A percentile compares a stretch with the other conserved stretches of the same genome.
Conservation (phyloP, 2,888 invertebrate species). For the Scrobipalpa costella region DNA sequence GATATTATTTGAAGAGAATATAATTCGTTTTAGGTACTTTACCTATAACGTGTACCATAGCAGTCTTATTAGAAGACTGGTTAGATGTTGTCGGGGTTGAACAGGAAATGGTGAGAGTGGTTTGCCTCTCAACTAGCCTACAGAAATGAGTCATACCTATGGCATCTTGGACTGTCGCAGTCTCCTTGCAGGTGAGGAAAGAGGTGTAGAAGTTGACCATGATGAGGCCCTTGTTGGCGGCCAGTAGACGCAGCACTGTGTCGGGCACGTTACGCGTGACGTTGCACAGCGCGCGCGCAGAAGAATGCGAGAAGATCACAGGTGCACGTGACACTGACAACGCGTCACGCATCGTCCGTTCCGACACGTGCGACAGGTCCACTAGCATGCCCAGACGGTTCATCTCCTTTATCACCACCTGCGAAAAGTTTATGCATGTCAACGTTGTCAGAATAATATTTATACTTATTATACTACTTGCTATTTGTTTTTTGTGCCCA, state of each 20-base stretch:
- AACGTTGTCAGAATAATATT: no score
- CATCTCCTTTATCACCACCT: slow-evolving; percentile 92
- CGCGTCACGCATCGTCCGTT: slow-evolving; percentile 90
- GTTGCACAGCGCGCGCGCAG: slow-evolving; percentile 89
- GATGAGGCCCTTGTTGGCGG: slow-evolving; percentile 89
- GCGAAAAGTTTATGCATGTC: slow-evolving; percentile 32
- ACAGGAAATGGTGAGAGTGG: no score
- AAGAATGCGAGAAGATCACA: slow-evolving; percentile 93
- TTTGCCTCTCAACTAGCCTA: no score
- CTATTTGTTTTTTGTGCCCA: no score
- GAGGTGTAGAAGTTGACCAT: slow-evolving; percentile 94
- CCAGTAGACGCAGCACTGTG: slow-evolving; percentile 85
- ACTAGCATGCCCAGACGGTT: slow-evolving; percentile 94
- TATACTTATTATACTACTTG: no score
- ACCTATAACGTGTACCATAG: no score
- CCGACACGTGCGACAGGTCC: slow-evolving; percentile 90
- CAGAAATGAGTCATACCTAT: slow-evolving; percentile 82
- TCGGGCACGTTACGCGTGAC: slow-evolving; percentile 91
- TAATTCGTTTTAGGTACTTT: no score
- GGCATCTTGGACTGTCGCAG: slow-evolving; percentile 88
- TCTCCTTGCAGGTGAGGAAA: slow-evolving; percentile 88
- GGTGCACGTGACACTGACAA: slow-evolving; percentile 89
- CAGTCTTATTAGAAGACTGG: no score
- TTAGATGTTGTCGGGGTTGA: no score
- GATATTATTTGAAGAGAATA: no score